These are phyloP conservation scores for Prochilodus magdalenae DNA, from an alignment of 2,113 vertebrate genomes.

Conservation along the genomic window DNA sequence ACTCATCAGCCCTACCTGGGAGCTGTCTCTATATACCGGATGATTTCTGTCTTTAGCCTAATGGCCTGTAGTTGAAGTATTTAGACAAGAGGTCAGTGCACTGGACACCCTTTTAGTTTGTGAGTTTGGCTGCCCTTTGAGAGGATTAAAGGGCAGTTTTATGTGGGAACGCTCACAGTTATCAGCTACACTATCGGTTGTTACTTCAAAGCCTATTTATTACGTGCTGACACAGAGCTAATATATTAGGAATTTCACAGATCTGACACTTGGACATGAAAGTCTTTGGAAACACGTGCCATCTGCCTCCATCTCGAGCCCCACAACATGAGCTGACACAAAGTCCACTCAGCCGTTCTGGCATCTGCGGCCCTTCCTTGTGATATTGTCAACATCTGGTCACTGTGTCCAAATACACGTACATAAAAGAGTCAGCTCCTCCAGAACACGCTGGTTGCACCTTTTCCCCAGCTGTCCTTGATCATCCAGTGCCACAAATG, in stretches of 20 bases:
- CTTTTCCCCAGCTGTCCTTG: constrained; percentile 47
- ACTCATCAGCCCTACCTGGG: too few species aligned
- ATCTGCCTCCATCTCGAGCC: background rate
- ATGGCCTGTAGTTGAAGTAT: background rate
- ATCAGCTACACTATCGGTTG: background rate
- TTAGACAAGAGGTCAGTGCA: background rate
- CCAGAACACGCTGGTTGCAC: constrained; percentile 38
- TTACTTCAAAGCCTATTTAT: background rate
- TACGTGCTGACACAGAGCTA: background rate
- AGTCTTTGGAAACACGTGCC: background rate
- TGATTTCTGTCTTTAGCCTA: background rate
- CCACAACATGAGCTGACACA: background rate
- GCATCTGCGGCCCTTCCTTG: background rate
- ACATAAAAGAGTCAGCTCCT: constrained; percentile 27
- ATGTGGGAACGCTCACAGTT: background rate
- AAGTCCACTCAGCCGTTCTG: background rate
- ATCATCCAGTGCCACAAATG: constrained; percentile 50
- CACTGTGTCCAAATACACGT: constrained; percentile 27
- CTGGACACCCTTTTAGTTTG: background rate
- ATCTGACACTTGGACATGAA: background rate
- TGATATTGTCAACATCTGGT: constrained; percentile 50
- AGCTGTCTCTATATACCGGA: background rate
- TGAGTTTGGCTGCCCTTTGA: background rate
- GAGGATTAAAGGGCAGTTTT: background rate
- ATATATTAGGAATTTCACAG: constrained; percentile 20